Conservation (phyloP, 2,888 invertebrate genomes). For the Teleiodes luculella region DNA sequence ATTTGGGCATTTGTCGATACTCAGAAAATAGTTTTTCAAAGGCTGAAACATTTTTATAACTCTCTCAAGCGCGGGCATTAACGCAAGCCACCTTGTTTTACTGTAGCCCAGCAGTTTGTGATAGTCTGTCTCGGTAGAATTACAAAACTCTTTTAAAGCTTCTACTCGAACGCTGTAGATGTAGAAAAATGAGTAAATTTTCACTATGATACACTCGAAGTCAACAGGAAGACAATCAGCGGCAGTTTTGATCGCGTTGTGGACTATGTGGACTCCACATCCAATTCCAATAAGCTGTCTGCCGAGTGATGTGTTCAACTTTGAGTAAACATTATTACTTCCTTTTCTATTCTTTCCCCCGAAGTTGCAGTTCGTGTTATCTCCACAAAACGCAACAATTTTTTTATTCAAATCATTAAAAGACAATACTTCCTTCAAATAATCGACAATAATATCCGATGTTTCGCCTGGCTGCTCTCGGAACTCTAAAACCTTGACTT, state of each 20-base stretch:
- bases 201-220: slow-evolving; percentile 28
- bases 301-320: slow-evolving; percentile 25
- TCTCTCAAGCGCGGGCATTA: slow-evolving; percentile 26
- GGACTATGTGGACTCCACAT: slow-evolving; percentile 34
- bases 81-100: slow-evolving; percentile 23
- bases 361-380: slow-evolving; percentile 15
- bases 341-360: slow-evolving; percentile 22
- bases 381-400: slow-evolving; percentile 21
- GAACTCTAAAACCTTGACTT: slow-evolving; percentile 19
- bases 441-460: slow-evolving; percentile 14
- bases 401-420: slow-evolving; percentile 4
- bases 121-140: slow-evolving; percentile 26
- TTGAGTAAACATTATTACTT: slow-evolving; percentile 28
- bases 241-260: slow-evolving; percentile 28
- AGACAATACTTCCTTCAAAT: slow-evolving; percentile 17
- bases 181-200: slow-evolving; percentile 19
- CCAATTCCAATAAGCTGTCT: slow-evolving; percentile 31
- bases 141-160: slow-evolving; percentile 33
- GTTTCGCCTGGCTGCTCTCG: slow-evolving; percentile 21
- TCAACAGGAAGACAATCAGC: slow-evolving; percentile 29
- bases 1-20: slow-evolving; percentile 18
- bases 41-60: slow-evolving; percentile 21
- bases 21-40: slow-evolving; percentile 17
- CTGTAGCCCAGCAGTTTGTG: slow-evolving; percentile 21
- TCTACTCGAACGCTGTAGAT: slow-evolving; percentile 25